A percentile compares a stretch with the other conserved stretches of the same genome.
Conservation (phyloP, 2,888 invertebrate species). For the Aradus depressus region DNA sequence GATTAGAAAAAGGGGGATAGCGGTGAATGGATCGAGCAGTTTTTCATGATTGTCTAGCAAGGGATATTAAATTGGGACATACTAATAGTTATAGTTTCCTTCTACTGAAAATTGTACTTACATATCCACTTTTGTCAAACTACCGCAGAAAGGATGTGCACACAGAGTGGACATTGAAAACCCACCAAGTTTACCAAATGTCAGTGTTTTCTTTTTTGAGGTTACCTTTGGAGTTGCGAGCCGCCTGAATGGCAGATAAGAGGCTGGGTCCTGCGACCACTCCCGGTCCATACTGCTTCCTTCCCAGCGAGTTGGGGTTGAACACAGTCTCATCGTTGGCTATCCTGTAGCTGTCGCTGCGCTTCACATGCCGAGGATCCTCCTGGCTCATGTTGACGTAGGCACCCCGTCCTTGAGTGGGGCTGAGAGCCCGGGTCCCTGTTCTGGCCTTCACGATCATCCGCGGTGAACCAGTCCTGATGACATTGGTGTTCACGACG, state of each 20-base stretch:
- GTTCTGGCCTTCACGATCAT: conserved; percentile 27
- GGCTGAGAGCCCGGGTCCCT: conserved; percentile 25
- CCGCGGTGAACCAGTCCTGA: conserved; percentile 26
- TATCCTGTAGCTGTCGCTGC: conserved; percentile 73
- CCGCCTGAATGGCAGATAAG: conserved; percentile 37
- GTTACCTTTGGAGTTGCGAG: conserved; percentile 51
- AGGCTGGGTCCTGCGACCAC: conserved; percentile 33
- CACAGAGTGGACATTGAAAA: no score
- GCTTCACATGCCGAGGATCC: conserved; percentile 54
- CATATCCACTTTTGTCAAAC: no score
- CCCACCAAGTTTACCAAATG: conserved; percentile 61
- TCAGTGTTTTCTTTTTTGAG: conserved; percentile 58
- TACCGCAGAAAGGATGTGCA: no score
- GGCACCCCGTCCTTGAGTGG: conserved; percentile 28
- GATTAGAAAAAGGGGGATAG: no score
- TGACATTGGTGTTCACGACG: conserved; percentile 4
- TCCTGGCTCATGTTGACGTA: conserved; percentile 41
- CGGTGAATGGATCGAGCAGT: no score
- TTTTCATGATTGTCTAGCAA: no score
- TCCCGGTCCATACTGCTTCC: conserved; percentile 37
- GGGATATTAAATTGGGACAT: no score
- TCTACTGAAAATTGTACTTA: no score
- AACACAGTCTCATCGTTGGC: conserved; percentile 53
- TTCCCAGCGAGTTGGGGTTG: conserved; percentile 35
- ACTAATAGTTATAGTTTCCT: no score